Evolutionary conservation across 2,797 vertebrate species (phyloP), one percentile per base, ranked within the genome.

Genomic region (Syncerus caffer): DNA sequence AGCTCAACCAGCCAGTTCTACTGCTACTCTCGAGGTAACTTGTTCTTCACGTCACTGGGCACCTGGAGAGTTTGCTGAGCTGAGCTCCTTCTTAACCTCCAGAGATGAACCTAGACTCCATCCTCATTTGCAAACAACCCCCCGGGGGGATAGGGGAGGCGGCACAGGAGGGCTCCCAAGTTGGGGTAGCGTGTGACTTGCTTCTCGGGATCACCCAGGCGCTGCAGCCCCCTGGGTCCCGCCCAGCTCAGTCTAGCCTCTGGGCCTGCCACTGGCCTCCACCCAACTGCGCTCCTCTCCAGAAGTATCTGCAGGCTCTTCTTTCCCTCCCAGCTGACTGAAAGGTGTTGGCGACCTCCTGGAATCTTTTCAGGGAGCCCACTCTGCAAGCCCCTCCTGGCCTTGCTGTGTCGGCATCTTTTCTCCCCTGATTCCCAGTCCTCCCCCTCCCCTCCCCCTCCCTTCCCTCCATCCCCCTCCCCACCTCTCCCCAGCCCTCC

Each of bases 371-470:
- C 27, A 5, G 0, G 74, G 80, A 95, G 53, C 90, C 89, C 67
- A 47, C 90, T 90, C 79, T 58, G 97, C 62, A 85, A 85, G 86
- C 83, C 42, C 27, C 89, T 94, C 27, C 90, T 12, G 42, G 94
- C 60, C 92, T 92, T 0, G 1, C 96, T 93, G 83, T 50, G 82
- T 95, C 96, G 95, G 97, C n/a, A n/a, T 29, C 57, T 95, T 94
- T 97, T 85, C 89, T 62, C 71, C 64, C 85, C 57, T 25, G 42
- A 47, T 94, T 89, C 93, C 0, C 0, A 87, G 91, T 93, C 87
- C 80, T 94, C 82, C 38, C 51, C 80, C 50, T 94, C 15, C 53
- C 82, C 45, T 45, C 45, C 45, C 45, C 50, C 57, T 95, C 17
- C n/a, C 38, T n/a, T 21, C 57, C 57, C 58, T 50, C 67, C 38